Conservation (phyloP, 2,113 vertebrate species). For the Serilophus lunatus region DNA sequence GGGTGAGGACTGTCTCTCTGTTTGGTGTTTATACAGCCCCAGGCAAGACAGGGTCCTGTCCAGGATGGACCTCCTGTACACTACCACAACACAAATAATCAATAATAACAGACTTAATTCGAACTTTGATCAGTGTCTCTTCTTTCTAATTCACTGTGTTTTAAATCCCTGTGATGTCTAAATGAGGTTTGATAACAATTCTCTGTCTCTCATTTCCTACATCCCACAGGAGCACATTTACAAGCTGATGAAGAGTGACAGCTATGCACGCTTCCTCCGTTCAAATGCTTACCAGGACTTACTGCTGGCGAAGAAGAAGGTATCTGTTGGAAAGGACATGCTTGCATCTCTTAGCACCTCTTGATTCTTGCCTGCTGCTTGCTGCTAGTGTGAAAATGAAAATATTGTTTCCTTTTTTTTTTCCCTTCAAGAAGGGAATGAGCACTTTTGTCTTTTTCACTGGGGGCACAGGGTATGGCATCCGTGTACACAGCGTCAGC, state of each 20-base stretch:
- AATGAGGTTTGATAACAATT: conserved; percentile 42
- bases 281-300: conserved; percentile 95
- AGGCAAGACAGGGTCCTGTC: conserved; percentile 11
- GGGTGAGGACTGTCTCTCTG: not conserved
- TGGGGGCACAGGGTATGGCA: not conserved
- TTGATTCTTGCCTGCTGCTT: conserved; percentile 77
- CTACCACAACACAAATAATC: conserved; percentile 21
- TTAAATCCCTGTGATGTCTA: conserved; percentile 23
- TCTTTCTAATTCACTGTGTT: not conserved
- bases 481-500: not conserved
- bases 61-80: not conserved
- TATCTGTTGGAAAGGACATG: conserved; percentile 75
- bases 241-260: conserved; percentile 98
- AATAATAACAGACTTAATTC: conserved; percentile 51
- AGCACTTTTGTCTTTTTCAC: conserved; percentile 12
- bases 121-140: conserved; percentile 20
- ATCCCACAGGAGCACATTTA: conserved; percentile 92
- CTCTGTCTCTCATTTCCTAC: conserved; percentile 20
- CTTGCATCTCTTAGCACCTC: conserved; percentile 69
- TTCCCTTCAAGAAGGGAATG: conserved; percentile 27
- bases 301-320: conserved; percentile 93
- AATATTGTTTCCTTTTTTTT: conserved; percentile 47
- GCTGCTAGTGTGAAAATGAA: conserved; percentile 71
- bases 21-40: not conserved
- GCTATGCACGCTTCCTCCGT: conserved; percentile 94